Conservation (phyloP, 2,113 vertebrate genomes). For the Platanista minor region DNA sequence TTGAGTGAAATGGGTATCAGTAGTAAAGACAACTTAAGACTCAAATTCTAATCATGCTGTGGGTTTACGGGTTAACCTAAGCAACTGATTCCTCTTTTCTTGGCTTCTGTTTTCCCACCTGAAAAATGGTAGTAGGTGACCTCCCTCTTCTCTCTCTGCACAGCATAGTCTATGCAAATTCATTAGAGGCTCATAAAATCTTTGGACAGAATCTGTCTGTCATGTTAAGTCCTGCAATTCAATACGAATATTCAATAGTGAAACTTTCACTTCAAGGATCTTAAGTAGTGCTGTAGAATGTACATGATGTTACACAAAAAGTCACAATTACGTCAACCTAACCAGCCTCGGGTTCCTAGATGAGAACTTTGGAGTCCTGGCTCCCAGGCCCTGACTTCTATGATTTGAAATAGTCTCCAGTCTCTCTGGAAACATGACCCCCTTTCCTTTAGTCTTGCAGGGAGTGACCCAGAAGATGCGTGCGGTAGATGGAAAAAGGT, state of each 20-base stretch:
- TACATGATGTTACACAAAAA: not conserved
- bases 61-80: not conserved
- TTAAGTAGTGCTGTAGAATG: not conserved
- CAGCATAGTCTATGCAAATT: not conserved
- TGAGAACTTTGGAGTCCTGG: not conserved
- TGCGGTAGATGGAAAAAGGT: not conserved
- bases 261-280: conserved; percentile 4
- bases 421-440: conserved; percentile 13
- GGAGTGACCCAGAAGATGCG: not conserved
- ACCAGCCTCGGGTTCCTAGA: not conserved
- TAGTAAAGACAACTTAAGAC: not conserved
- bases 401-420: not conserved
- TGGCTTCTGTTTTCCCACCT: not conserved
- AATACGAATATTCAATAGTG: not conserved
- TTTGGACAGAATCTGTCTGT: not conserved
- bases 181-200: not conserved
- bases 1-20: not conserved
- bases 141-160: not conserved
- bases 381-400: not conserved
- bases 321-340: conserved; percentile 38
- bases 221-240: not conserved
- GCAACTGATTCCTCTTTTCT: not conserved
- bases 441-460: not conserved
- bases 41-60: conserved; percentile 3
- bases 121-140: not conserved